phyloP scores from a whole-genome alignment of 2,797 vertebrate genomes.

The Cichlasoma orientale region DNA sequence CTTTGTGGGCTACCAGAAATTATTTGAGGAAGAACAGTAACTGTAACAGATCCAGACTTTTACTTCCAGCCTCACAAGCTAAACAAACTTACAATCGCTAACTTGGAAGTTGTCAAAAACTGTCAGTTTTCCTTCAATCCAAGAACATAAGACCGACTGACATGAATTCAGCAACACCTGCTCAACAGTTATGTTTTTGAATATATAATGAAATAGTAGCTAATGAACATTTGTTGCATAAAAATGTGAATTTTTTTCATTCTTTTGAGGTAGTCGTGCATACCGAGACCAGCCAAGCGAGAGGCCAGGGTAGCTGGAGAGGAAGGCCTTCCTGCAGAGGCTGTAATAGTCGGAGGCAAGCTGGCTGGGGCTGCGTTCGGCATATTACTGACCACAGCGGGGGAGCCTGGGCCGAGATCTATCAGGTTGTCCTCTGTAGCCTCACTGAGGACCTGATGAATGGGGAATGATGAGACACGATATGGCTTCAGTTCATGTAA shows the following conservation, averaged over 20 bases:
- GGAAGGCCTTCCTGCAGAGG: constrained; percentile 66
- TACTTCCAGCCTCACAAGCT: neutral
- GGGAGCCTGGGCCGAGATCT: constrained; percentile 96
- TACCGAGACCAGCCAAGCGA: constrained; percentile 94
- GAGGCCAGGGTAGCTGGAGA: constrained; percentile 86
- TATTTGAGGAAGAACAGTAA: neutral
- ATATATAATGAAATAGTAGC: neutral
- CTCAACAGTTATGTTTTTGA: neutral
- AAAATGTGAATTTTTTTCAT: neutral
- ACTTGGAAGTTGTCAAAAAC: neutral
- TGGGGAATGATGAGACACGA: constrained; percentile 23
- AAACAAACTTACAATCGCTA: neutral
- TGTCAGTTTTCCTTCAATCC: neutral
- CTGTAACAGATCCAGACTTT: neutral
- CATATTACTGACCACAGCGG: constrained; percentile 96
- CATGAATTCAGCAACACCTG: neutral
- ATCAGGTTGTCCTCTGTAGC: constrained; percentile 97
- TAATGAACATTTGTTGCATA: no score
- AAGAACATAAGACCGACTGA: neutral
- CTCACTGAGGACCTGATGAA: constrained; percentile 89
- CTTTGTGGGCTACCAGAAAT: neutral
- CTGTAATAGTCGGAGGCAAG: constrained; percentile 61
- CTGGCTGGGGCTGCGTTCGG: constrained; percentile 77
- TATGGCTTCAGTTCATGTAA: neutral
- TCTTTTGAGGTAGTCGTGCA: constrained; percentile 25